Evolutionary conservation across 2,797 vertebrate species (phyloP), one percentile per base, ranked within the genome.

Genomic region (Alosa sapidissima): DNA sequence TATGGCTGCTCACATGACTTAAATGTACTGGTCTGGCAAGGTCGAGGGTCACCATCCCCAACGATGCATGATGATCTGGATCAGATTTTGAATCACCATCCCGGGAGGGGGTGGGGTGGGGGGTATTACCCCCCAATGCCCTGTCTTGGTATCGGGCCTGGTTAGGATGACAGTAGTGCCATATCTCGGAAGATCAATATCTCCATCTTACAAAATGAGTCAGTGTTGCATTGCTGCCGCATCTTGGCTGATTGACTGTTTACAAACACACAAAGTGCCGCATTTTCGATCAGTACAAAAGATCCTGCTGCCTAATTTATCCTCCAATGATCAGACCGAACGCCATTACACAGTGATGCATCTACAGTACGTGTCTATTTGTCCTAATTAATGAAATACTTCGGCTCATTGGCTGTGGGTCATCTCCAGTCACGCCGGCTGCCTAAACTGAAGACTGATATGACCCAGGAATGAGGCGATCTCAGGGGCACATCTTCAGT

Each of bases 361-460:
- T 75, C 68, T 75, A 16, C 28, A 28, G 28, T 28, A 28, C 68
- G 75, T 75, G 36, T 4, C 10, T 19, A 75, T 75, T 75, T 75
- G 11, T 75, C 33, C 68, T 87, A 45, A 82, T 84, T 87, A 33
- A 84, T 84, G 51, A 68, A 83, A 41, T 45, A 55, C 9, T 84
- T 84, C 58, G 87, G 88, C 89, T 86, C 81, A 84, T 14, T 28
- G 49, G 10, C 16, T 84, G 65, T 24, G 85, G 78, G 82, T 89
- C 88, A 91, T 90, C 89, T 88, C 83, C 65, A 49, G 82, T 78
- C 48, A 60, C 68, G 55, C 16, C 51, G 62, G 84, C 83, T 81
- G 84, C 87, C 87, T 85, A 87, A 87, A 87, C 78, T 82, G 2
- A 65, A 84, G 81, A 87, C 13, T 81, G 55, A 81, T 82, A n/a